Percentiles rank a stretch among this genome's conserved stretches.
phyloP scores from a whole-genome alignment of 2,113 vertebrate genomes.

The Ptilonorhynchus violaceus region DNA sequence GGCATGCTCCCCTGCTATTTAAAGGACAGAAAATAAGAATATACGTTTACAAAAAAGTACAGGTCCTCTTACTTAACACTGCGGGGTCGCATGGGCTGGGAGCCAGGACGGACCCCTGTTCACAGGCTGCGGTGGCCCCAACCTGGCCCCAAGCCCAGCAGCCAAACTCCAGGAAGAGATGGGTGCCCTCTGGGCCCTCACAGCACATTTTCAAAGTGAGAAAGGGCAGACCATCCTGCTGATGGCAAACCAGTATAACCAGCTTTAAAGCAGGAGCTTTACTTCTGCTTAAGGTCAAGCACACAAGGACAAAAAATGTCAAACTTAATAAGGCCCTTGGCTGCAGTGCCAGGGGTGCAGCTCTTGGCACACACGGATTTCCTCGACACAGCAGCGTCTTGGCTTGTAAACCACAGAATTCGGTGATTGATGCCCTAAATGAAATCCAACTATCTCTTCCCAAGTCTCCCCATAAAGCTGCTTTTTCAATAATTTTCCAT shows the following conservation, averaged over 20 bases:
- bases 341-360: background rate
- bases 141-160: rapidly evolving
- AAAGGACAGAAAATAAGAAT: background rate
- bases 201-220: background rate
- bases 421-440: background rate
- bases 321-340: background rate
- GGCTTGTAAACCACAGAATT: background rate
- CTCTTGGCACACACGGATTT: background rate
- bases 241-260: background rate
- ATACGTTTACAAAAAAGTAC: background rate
- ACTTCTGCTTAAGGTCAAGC: background rate
- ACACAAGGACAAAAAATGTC: background rate
- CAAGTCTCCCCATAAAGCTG: background rate
- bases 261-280: background rate
- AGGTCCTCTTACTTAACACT: background rate
- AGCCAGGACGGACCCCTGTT: background rate
- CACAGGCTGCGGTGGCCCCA: background rate
- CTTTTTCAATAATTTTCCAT: background rate
- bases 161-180: background rate
- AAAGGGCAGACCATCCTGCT: background rate
- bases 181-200: rapidly evolving
- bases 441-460: background rate
- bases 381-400: background rate
- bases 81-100: background rate
- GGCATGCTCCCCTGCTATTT: background rate